Evolutionary conservation across 2,888 invertebrate species (phyloP).

Genomic region (Zygogramma bicolorata): DNA sequence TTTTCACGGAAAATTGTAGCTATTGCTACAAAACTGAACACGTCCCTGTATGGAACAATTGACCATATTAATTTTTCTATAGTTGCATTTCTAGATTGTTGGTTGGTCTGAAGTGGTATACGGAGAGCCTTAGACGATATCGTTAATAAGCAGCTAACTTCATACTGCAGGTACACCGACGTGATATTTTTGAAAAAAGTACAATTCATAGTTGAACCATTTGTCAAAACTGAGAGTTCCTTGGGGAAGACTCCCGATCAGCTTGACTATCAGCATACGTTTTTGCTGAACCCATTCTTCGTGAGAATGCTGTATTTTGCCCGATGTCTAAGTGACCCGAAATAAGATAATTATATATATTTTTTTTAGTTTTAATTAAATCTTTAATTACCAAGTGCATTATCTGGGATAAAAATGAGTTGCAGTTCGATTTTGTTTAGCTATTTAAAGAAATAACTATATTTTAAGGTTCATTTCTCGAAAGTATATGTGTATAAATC

Average conservation of each 20-base stretch:
- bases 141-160: background rate
- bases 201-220: background rate
- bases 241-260: background rate
- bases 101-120: background rate
- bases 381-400: slow-evolving; percentile 63
- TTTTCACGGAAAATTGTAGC: too few species aligned
- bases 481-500: slow-evolving; percentile 48
- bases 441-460: slow-evolving; percentile 50
- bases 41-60: too few species aligned
- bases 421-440: slow-evolving; percentile 58
- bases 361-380: slow-evolving; percentile 60
- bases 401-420: slow-evolving; percentile 54
- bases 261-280: background rate
- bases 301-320: background rate
- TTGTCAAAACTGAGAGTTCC: background rate
- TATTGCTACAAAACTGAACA: too few species aligned
- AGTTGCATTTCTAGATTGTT: too few species aligned
- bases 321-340: slow-evolving; percentile 16
- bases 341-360: slow-evolving; percentile 56
- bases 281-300: background rate
- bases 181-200: too few species aligned
- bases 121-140: too few species aligned
- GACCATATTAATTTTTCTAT: too few species aligned
- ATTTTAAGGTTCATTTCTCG: slow-evolving; percentile 49
- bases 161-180: too few species aligned